phyloP scores from a whole-genome alignment of 2,888 invertebrate species.

The Eupithecia pulchellata region DNA sequence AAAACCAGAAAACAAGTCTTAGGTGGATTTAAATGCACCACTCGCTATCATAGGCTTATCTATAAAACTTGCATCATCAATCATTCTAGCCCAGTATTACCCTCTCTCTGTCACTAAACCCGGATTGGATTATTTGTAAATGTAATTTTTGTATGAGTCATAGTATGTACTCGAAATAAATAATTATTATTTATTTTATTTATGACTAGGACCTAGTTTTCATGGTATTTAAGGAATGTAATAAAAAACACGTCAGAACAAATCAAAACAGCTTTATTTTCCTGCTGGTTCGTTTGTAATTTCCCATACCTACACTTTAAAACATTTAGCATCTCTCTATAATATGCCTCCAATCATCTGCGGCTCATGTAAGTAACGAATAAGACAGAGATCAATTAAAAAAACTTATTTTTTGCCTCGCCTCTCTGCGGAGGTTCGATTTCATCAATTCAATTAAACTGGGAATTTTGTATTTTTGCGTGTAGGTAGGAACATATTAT shows the following conservation, averaged over 20 bases:
- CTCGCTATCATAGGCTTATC: too few species aligned
- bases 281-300: slow-evolving; percentile 76
- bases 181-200: too few species aligned
- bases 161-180: too few species aligned
- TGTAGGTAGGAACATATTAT: background rate
- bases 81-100: too few species aligned
- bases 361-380: background rate
- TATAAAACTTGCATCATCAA: too few species aligned
- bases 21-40: too few species aligned
- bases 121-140: too few species aligned
- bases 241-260: slow-evolving; percentile 70
- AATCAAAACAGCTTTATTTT: slow-evolving; percentile 84
- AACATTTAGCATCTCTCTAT: slow-evolving; percentile 34
- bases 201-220: too few species aligned
- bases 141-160: too few species aligned
- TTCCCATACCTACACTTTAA: slow-evolving; percentile 71
- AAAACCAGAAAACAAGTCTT: too few species aligned
- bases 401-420: background rate
- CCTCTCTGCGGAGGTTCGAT: background rate
- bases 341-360: slow-evolving; percentile 28
- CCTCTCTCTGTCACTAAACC: too few species aligned
- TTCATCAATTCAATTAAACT: background rate
- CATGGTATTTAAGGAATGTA: background rate
- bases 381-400: slow-evolving; percentile 4
- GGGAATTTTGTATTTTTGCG: background rate